Evolutionary conservation across 2,888 invertebrate species (phyloP), one percentile per base, ranked within the genome.

Genomic region (Pedicia rivosa): DNA sequence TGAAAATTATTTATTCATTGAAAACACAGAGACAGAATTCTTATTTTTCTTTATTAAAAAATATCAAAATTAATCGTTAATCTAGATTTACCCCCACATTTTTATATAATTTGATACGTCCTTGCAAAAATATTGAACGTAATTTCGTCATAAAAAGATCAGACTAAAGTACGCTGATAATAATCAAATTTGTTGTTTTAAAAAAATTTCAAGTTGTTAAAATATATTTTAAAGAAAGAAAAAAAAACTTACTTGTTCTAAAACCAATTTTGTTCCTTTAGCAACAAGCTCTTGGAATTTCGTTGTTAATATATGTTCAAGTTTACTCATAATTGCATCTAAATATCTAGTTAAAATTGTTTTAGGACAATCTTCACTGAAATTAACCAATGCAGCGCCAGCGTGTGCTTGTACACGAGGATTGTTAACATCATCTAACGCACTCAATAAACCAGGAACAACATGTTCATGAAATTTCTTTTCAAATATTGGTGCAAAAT

Each of bases 361-460:
- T 60, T 97, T 95, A 0, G 97, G 94, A 59, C 97, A 97, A 61
- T 97, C 97, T 66, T 98, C 98, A 53, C 92, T 91, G 65, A 99
- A 99, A 65, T 98, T 99, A 2, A 99, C 97, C 44, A 98, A 68
- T 33, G 98, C 98, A 36, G 98, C 97, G 31, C 94, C 84, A 48
- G 75, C 74, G 48, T 78, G 78, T 37, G 78, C 76, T 64, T 78
- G 66, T 42, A 98, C 97, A 47, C 98, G 72, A 1, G 97, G 95
- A 62, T 90, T 87, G 6, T 70, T 74, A 50, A 83, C 78, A 57
- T 97, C 92, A 48, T 90, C 90, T 35, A 98, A 68, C 27, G 94
- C 72, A 63, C 79, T 70, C 27, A 97, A 64, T 24, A 98, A 66
- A 10, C 87, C 90, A 8, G 92, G 90, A 22, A 99, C 82, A 31